Base-by-base conservation (phyloP, 2,797 vertebrate species). In the Echiichthys vipera region DNA sequence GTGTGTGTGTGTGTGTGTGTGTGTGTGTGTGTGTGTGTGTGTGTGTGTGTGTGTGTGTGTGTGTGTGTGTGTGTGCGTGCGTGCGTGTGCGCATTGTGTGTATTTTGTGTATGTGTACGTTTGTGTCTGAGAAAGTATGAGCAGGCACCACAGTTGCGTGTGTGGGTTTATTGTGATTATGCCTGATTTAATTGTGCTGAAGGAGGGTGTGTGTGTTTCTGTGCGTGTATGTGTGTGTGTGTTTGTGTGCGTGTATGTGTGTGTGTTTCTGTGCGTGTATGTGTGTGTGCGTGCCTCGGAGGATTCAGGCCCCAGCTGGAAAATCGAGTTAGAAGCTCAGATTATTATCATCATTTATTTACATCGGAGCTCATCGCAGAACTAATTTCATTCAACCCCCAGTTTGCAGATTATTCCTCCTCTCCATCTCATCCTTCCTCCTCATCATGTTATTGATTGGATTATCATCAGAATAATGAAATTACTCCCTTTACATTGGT, bases 261-360 rank as follows among this genome's bases (percentile, higher is more conserved):
- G 62, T 1, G 1, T 47, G 22, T 20, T 10, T 47, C 40, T 50
- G 34, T n/a, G n/a, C n/a, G 32, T 14, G 12, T 46, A 39, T 47
- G 39, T 54, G 66, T 29, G 50, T 29, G 42, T 24, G 39, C 1
- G 39, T 13, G 53, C 24, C 50, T 69, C 50, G 0, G 36, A 78
- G 80, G 53, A 71, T 71, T 61, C 39, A 66, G 66, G 77, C 62
- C 57, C 46, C 80, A 73, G 74, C 73, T 85, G 81, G 80, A 84
- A 83, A 83, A 84, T 76, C 8, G 58, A 86, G 77, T 78, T 72
- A 73, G 84, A 84, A 72, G 74, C 77, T 80, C 56, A 70, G 78
- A 85, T 88, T 80, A 84, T 88, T 61, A 88, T 89, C 74, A 81
- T 83, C 68, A 79, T 86, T 87, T 88, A 87, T 90, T 88, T 79